Evolutionary conservation across 1,140 invertebrate species (phyloP).

Genomic region (Diorhabda carinulata): DNA sequence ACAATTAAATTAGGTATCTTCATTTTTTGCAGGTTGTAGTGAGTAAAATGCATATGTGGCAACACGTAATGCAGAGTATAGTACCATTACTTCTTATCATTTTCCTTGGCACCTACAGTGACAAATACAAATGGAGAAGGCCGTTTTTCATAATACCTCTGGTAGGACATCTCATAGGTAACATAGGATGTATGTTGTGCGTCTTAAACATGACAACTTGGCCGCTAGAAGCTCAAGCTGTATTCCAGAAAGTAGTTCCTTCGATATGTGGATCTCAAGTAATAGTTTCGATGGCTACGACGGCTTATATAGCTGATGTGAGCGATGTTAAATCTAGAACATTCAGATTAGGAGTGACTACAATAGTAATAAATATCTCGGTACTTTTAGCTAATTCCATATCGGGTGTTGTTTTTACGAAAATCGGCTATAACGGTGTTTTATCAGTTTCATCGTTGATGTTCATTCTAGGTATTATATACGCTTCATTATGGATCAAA

Average conservation of each 20-base stretch:
- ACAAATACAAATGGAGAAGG: constrained; percentile 52
- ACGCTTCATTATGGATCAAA: constrained; percentile 41
- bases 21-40: constrained; percentile 24
- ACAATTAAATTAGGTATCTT: too few species aligned
- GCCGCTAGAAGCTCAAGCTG: constrained; percentile 53
- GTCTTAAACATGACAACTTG: constrained; percentile 52
- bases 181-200: constrained; percentile 52
- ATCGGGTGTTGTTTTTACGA: constrained; percentile 39
- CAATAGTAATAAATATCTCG: constrained; percentile 50
- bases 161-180: constrained; percentile 41
- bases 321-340: constrained; percentile 53
- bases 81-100: constrained; percentile 54
- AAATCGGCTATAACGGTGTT: constrained; percentile 39
- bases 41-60: constrained; percentile 39
- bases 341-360: constrained; percentile 53
- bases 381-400: constrained; percentile 35
- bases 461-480: constrained; percentile 34
- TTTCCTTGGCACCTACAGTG: constrained; percentile 60
- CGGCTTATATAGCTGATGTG: constrained; percentile 57
- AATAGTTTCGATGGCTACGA: constrained; percentile 54
- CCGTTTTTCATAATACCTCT: constrained; percentile 35
- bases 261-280: constrained; percentile 55
- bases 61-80: constrained; percentile 37
- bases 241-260: constrained; percentile 54
- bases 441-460: constrained; percentile 31